Base-by-base conservation (phyloP, 2,113 vertebrate genomes). In the Hippocampus guttulatus region DNA sequence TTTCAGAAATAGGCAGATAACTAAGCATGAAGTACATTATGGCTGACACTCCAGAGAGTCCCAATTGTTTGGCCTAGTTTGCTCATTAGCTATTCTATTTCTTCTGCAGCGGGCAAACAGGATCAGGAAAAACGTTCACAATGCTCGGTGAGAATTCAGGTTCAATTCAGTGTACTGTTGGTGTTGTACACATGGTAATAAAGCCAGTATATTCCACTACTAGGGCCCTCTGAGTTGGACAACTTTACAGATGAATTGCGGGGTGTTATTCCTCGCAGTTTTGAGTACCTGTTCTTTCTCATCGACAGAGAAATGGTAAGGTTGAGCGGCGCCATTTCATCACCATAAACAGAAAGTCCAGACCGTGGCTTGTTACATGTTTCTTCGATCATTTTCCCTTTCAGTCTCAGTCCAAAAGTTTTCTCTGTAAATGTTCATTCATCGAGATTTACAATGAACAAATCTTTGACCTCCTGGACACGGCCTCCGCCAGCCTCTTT, bases 371-470 rank as follows among this genome's bases (percentile, higher is more conserved):
- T 70, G 58, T 7, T 33, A 41, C 65, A 73, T 16, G 2, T 79
- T 70, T 64, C 54, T 23, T 77, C 25, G 8, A 5, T 52, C 41
- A 45, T 82, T 30, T 79, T 38, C 54, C 78, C 5, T 25, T 47
- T 49, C 70, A 98, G 96, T 95, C 95, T 21, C 81, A 83, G 61
- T 91, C 90, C 15, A 99, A 96, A 88, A 96, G 91, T 78, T 99
- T 99, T 85, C 93, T 99, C 38, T 99, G 97, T 83, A 99, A 98
- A 84, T 98, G 96, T 77, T 98, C 96, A 2, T 99, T 99, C 78
- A 98, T 96, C 71, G 97, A 99, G 86, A 98, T 99, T 79, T 99
- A 99, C 91, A 99, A 98, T 0, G 96, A 99, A 68, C 97, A 99
- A 91, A 95, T 98, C 77, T 98, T 94, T 79, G 97, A 99, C 82